Conservation (phyloP, 2,797 vertebrate species). For the Sebastes hopkinsi region DNA sequence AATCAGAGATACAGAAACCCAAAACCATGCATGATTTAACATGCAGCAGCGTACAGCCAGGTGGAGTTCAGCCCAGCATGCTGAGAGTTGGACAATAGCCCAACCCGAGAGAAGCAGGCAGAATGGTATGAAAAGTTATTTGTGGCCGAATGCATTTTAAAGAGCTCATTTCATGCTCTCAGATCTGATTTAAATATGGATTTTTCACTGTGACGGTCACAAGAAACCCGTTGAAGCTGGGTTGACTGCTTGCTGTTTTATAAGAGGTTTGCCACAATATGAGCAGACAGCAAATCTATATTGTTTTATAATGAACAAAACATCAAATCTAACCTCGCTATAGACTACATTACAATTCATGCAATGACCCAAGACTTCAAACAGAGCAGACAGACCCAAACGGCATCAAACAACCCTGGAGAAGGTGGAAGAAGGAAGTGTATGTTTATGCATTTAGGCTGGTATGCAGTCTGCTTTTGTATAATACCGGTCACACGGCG, state of each 20-base stretch:
- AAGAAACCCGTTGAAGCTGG: neutral
- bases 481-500: conserved; percentile 33
- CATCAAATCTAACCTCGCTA: neutral
- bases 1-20: neutral
- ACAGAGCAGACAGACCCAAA: neutral
- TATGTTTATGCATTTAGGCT: neutral
- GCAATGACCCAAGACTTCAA: neutral
- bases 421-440: neutral
- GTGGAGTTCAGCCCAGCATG: neutral
- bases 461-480: conserved; percentile 4
- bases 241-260: neutral
- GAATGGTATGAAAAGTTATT: neutral
- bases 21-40: neutral
- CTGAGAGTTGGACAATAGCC: neutral
- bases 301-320: neutral
- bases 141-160: neutral
- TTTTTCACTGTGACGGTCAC: neutral
- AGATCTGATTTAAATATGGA: neutral
- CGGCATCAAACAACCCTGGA: neutral
- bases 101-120: neutral
- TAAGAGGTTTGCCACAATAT: neutral
- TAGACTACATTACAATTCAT: neutral
- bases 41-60: neutral
- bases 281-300: neutral
- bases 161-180: neutral